Evolutionary conservation across 2,888 invertebrate genomes (phyloP).

Genomic region (Oligia fasciuncula): DNA sequence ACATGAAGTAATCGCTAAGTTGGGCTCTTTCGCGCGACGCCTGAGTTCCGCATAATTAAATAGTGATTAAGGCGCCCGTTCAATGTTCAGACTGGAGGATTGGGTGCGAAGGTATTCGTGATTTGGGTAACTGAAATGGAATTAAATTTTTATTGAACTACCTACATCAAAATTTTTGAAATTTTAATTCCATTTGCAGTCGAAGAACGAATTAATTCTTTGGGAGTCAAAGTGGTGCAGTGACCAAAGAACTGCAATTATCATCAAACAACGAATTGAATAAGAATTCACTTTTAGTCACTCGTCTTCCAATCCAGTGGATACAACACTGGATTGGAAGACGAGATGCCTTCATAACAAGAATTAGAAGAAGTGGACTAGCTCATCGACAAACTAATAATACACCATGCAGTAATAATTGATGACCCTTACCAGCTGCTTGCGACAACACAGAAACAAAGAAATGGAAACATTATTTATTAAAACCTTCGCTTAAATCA

Average conservation of each 20-base stretch:
- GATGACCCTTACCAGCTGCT: no score
- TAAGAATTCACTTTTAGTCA: not conserved
- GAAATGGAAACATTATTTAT: not conserved
- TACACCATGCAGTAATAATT: not conserved
- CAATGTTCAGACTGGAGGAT: constrained; percentile 66
- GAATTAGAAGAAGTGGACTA: not conserved
- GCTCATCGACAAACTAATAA: not conserved
- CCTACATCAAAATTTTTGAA: no score
- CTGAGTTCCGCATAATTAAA: constrained; percentile 86
- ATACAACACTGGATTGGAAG: no score
- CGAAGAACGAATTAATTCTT: not conserved
- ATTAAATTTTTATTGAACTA: constrained; percentile 11
- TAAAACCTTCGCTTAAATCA: not conserved
- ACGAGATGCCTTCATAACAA: not conserved
- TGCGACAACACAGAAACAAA: not conserved
- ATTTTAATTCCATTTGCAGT: not conserved
- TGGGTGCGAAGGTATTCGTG: constrained; percentile 14
- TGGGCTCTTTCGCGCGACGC: constrained; percentile 73
- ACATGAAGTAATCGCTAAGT: constrained; percentile 79
- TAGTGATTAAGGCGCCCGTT: constrained; percentile 81
- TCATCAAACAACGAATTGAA: not conserved
- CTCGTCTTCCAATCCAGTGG: not conserved
- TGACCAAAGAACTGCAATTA: not conserved
- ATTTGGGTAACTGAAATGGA: not conserved
- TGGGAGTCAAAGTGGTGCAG: not conserved